phyloP scores from a whole-genome alignment of 64 coral and sea anemone species.

The Porites australiensis region DNA sequence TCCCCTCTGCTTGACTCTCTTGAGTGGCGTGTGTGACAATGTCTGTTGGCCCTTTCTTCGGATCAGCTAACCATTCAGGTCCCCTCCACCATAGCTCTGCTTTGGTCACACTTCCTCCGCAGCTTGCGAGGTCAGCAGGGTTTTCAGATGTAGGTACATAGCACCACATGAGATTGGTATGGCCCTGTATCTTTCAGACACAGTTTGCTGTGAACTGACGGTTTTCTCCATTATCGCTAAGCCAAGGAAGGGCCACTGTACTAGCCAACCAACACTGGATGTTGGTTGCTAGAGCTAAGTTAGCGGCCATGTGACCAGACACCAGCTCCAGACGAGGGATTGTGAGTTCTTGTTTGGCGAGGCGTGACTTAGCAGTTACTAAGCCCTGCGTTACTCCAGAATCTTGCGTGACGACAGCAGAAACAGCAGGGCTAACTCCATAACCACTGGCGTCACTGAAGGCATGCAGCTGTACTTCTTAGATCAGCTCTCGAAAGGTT shows the following conservation, averaged over 20 bases:
- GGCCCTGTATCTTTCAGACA: neutral
- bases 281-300: neutral
- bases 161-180: neutral
- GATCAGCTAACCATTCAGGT: constrained; percentile 12
- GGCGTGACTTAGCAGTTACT: constrained; percentile 7
- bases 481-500: constrained; percentile 3
- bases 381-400: neutral
- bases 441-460: constrained; percentile 1
- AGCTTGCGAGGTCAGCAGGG: neutral
- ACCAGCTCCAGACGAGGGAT: too few species aligned
- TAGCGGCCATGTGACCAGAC: neutral
- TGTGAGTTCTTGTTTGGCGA: too few species aligned
- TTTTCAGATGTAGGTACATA: constrained; percentile 5
- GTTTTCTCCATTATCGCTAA: neutral
- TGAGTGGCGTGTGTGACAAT: neutral
- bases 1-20: neutral
- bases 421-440: neutral
- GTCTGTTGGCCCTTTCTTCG: neutral
- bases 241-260: constrained; percentile 6
- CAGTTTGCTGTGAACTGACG: constrained; percentile 8
- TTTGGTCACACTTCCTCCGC: neutral
- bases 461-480: neutral
- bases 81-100: constrained; percentile 12
- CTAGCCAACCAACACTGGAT: neutral
- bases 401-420: neutral